phyloP scores from a whole-genome alignment of 2,797 vertebrate genomes.

The Paedocypris micromegethes region DNA sequence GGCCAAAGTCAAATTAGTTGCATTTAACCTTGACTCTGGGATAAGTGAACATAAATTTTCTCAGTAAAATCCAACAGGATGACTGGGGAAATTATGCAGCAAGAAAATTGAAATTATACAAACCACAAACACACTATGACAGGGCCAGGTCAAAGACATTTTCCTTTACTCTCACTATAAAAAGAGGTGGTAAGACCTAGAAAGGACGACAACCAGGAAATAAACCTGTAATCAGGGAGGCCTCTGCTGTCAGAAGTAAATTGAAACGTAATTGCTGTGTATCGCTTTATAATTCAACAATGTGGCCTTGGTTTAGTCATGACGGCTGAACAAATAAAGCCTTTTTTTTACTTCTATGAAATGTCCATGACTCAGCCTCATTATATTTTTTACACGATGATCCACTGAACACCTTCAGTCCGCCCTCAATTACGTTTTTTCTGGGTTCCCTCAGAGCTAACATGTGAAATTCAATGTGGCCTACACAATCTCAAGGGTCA shows the following conservation, averaged over 20 bases:
- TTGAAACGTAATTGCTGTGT: slow-evolving; percentile 3
- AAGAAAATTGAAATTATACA: background rate
- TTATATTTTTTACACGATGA: slow-evolving; percentile 12
- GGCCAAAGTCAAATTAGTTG: slow-evolving; percentile 1
- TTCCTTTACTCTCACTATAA: background rate
- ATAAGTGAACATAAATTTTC: slow-evolving; percentile 14
- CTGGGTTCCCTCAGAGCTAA: slow-evolving; percentile 26
- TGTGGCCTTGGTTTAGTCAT: slow-evolving; percentile 13
- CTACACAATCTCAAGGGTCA: slow-evolving; percentile 41
- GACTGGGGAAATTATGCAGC: background rate
- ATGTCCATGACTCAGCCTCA: slow-evolving; percentile 25
- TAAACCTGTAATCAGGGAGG: background rate
- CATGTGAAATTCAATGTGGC: slow-evolving; percentile 29
- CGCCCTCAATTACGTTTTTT: slow-evolving; percentile 30
- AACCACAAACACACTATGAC: background rate
- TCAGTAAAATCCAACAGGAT: slow-evolving; percentile 23
- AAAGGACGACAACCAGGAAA: background rate
- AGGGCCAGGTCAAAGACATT: slow-evolving; percentile 1
- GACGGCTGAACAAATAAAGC: slow-evolving; percentile 16
- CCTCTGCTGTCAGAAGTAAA: background rate
- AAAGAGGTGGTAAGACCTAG: background rate
- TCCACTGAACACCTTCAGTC: slow-evolving; percentile 34
- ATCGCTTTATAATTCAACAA: slow-evolving; percentile 7
- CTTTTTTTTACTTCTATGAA: slow-evolving; percentile 17
- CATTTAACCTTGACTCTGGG: slow-evolving; percentile 26